A percentile compares a stretch with the other conserved stretches of the same genome.
Evolutionary conservation across 2,888 invertebrate species (phyloP).

Genomic region (Tanypteryx hageni): DNA sequence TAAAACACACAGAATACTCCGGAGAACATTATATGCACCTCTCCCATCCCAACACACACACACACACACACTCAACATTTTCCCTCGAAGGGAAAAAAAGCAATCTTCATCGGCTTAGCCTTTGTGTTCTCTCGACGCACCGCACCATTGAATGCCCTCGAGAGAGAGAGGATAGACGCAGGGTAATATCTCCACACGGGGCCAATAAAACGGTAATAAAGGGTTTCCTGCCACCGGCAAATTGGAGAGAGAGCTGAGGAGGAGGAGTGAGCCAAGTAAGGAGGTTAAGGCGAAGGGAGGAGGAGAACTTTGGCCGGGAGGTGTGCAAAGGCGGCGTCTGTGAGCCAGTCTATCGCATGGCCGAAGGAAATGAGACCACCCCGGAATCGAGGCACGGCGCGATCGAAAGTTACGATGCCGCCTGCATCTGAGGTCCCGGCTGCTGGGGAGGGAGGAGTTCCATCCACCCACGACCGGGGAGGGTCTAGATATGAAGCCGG

Average conservation of each 20-base stretch:
- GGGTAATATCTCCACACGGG: constrained; percentile 45
- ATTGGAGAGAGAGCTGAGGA: constrained; percentile 36
- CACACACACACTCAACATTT: neutral
- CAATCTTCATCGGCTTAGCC: constrained; percentile 55
- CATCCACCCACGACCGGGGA: neutral
- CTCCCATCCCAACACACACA: neutral
- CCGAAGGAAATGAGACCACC: constrained; percentile 45
- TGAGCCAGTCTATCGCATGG: constrained; percentile 47
- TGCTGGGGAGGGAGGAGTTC: neutral
- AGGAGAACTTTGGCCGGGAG: neutral
- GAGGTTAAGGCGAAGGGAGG: neutral
- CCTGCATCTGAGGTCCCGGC: constrained; percentile 33
- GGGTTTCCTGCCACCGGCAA: constrained; percentile 61
- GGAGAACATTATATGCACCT: constrained; percentile 34
- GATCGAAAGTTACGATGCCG: constrained; percentile 39
- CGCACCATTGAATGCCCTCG: constrained; percentile 56
- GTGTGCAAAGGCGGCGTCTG: constrained; percentile 35
- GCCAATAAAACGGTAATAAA: constrained; percentile 64
- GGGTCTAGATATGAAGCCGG: neutral
- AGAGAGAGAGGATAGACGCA: constrained; percentile 1
- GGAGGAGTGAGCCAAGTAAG: neutral
- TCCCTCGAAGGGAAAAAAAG: constrained; percentile 43
- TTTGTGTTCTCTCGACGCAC: constrained; percentile 58
- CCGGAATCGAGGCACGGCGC: constrained; percentile 27
- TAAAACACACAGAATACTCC: constrained; percentile 48